Percentiles rank a stretch among this genome's conserved stretches.
These are phyloP conservation scores for Chironomus tepperi DNA, from an alignment of 1,140 invertebrate genomes.

Conservation along the genomic window DNA sequence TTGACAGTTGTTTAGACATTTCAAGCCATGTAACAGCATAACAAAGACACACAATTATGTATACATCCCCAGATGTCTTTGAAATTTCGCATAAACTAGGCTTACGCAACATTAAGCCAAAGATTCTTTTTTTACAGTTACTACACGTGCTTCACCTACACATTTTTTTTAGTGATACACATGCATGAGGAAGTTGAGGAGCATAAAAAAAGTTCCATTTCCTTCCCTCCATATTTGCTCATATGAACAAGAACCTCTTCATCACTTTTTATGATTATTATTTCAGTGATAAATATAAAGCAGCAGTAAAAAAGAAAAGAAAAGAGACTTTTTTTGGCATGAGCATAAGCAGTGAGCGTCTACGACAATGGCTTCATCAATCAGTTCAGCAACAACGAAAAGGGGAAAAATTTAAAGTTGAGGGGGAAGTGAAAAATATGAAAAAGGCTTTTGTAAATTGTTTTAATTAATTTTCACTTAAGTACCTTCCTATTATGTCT, in stretches of 20 bases:
- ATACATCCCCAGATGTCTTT: too few relatives aligned
- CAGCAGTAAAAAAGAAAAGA: conserved; percentile 4
- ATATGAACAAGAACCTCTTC: conserved; percentile 18
- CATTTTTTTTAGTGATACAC: too few relatives aligned
- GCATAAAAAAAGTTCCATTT: neutral
- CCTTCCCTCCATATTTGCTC: neutral
- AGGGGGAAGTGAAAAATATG: neutral
- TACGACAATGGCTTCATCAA: neutral
- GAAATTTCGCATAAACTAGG: too few relatives aligned
- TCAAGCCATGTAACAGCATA: too few relatives aligned
- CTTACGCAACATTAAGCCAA: too few relatives aligned
- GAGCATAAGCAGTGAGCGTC: neutral
- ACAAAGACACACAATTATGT: too few relatives aligned
- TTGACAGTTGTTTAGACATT: too few relatives aligned
- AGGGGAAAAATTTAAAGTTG: neutral
- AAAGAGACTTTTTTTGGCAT: neutral
- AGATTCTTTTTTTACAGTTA: too few relatives aligned
- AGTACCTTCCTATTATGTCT: neutral
- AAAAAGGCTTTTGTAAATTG: neutral
- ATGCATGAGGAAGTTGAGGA: too few relatives aligned
- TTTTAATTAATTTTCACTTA: conserved; percentile 15
- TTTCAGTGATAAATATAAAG: conserved; percentile 20
- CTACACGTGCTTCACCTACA: too few relatives aligned
- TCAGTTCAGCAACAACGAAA: neutral
- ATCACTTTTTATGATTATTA: conserved; percentile 24